phyloP scores from a whole-genome alignment of 2,797 vertebrate genomes.

The Cynodonichthys magdalenae region DNA sequence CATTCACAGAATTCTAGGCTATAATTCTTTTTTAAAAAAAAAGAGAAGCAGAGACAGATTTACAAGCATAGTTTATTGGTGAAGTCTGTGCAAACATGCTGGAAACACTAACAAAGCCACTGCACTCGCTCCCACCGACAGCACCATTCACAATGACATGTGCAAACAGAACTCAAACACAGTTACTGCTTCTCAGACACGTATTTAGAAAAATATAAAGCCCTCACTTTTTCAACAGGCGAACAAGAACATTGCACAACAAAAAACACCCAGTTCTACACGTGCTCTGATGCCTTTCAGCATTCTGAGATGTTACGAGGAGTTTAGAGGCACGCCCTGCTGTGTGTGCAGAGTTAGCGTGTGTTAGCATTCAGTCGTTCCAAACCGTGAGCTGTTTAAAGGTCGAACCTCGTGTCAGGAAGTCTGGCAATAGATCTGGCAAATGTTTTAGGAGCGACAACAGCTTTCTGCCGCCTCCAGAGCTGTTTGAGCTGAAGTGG shows the following conservation, averaged over 20 bases:
- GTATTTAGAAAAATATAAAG: conserved; percentile 86
- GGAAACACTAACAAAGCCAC: conserved; percentile 74
- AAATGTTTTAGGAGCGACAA: not conserved
- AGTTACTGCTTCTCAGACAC: conserved; percentile 59
- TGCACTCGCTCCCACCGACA: conserved; percentile 61
- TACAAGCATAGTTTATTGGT: conserved; percentile 75
- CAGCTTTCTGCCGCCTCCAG: conserved; percentile 32
- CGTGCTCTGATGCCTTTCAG: conserved; percentile 56
- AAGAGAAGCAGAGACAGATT: conserved; percentile 23
- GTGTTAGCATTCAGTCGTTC: too few relatives aligned
- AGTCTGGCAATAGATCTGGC: not conserved
- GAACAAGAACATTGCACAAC: conserved; percentile 69
- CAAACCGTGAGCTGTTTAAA: too few relatives aligned
- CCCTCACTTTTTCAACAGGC: conserved; percentile 69
- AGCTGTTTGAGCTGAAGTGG: conserved; percentile 36
- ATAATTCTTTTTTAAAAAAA: not conserved
- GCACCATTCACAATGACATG: conserved; percentile 64
- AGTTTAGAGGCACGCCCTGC: too few relatives aligned
- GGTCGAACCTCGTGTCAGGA: not conserved
- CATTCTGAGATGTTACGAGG: conserved; percentile 19
- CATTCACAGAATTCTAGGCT: too few relatives aligned
- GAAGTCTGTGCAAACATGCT: conserved; percentile 80
- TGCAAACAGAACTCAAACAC: conserved; percentile 72
- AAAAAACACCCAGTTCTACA: conserved; percentile 61
- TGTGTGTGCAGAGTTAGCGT: too few relatives aligned